Conservation (phyloP, 2,113 vertebrate species). For the Circaetus gallicus region DNA sequence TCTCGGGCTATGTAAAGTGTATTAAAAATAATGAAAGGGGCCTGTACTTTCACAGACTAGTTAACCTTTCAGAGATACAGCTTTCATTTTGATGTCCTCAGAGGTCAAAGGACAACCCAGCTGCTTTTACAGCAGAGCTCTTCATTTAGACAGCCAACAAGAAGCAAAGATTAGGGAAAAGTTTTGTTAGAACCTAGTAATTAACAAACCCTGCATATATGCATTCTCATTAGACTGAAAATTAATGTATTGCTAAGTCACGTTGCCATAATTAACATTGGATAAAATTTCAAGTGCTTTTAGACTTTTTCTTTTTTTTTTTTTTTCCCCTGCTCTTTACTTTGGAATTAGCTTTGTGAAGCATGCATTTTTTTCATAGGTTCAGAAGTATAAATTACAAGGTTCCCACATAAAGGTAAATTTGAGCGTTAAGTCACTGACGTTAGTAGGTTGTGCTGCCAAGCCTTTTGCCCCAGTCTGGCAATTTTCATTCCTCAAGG, state of each 20-base stretch:
- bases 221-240: background rate
- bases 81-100: slow-evolving; percentile 3
- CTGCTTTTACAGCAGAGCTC: background rate
- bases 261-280: background rate
- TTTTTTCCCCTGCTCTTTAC: background rate
- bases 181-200: background rate
- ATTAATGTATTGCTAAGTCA: background rate
- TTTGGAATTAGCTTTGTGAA: background rate
- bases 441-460: background rate
- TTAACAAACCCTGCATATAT: background rate
- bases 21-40: background rate
- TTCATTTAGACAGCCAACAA: slow-evolving; percentile 12
- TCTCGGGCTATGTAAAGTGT: background rate
- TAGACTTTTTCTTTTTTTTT: background rate
- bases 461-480: background rate
- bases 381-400: background rate
- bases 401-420: background rate
- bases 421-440: background rate
- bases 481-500: background rate
- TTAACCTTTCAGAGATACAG: background rate
- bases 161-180: background rate
- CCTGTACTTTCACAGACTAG: background rate
- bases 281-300: background rate
- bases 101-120: background rate
- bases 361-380: background rate